A percentile compares a stretch with the other conserved stretches of the same genome.
These are phyloP conservation scores for Parauchenoglanis ngamensis DNA, from an alignment of 2,797 vertebrate species.

Conservation along the genomic window DNA sequence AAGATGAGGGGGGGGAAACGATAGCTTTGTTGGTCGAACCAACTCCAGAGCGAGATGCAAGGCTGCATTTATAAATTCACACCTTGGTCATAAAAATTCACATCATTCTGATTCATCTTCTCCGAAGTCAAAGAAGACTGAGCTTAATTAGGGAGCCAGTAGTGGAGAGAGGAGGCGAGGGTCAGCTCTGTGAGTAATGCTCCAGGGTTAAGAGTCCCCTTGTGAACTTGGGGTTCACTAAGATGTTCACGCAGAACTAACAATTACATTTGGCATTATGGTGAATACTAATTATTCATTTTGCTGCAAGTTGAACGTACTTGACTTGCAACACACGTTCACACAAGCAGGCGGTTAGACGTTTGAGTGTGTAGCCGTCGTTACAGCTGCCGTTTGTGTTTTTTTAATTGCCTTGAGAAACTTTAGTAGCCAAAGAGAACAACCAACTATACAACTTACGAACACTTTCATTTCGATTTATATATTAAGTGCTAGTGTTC, in stretches of 20 bases:
- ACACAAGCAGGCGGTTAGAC: neutral
- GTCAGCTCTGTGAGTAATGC: constrained; percentile 41
- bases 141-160: constrained; percentile 28
- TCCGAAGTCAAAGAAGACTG: constrained; percentile 25
- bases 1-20: constrained; percentile 29
- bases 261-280: neutral
- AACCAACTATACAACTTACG: neutral
- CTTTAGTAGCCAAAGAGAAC: neutral
- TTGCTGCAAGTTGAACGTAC: neutral
- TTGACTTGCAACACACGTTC: neutral
- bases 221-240: constrained; percentile 9
- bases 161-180: constrained; percentile 7
- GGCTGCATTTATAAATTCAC: constrained; percentile 53
- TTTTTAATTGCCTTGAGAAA: neutral
- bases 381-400: neutral
- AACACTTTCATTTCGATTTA: neutral
- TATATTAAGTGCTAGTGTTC: neutral
- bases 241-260: neutral
- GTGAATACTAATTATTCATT: neutral
- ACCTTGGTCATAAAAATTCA: constrained; percentile 68
- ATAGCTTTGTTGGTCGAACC: constrained; percentile 49
- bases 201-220: constrained; percentile 25
- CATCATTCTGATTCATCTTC: constrained; percentile 24
- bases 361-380: neutral
- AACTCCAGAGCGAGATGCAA: constrained; percentile 26